Conservation (phyloP, 1,140 invertebrate species). For the Euwallacea fornicatus region DNA sequence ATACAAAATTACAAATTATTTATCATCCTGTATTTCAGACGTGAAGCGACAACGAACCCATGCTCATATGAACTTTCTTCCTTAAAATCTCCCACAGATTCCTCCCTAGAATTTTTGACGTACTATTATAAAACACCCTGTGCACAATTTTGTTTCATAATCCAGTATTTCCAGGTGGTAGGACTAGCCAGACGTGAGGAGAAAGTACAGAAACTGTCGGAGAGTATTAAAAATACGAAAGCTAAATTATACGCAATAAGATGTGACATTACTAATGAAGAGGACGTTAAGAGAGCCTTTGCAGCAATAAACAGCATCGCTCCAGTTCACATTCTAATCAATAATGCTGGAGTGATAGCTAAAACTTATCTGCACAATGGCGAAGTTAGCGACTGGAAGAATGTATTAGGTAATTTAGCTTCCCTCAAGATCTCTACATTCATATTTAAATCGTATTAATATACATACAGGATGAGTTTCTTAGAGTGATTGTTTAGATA, state of each 20-base stretch:
- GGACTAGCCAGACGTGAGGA: slow-evolving; percentile 68
- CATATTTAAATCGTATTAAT: no score
- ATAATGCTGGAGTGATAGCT: slow-evolving; percentile 60
- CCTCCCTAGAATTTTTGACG: no score
- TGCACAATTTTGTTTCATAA: no score
- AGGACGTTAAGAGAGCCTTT: slow-evolving; percentile 61
- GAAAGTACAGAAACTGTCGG: slow-evolving; percentile 55
- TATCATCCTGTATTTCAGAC: no score
- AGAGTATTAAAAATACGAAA: slow-evolving; percentile 19
- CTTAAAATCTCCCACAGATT: no score
- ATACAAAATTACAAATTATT: no score
- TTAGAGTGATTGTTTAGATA: no score
- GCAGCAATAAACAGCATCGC: slow-evolving; percentile 60
- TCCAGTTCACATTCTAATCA: slow-evolving; percentile 66
- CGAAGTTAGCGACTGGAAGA: slow-evolving; percentile 32
- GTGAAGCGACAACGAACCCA: no score
- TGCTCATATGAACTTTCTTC: no score
- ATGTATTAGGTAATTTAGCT: slow-evolving; percentile 28
- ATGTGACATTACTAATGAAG: slow-evolving; percentile 67
- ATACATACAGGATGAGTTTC: no score
- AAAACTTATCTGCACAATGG: slow-evolving; percentile 26
- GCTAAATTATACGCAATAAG: slow-evolving; percentile 51
- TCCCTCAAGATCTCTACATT: no score
- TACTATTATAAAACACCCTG: no score
- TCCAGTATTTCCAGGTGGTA: slow-evolving; percentile 57